Evolutionary conservation across 23 tunicate species (phyloP), one percentile per base, ranked within the genome.

Genomic region (Corella eumyota): DNA sequence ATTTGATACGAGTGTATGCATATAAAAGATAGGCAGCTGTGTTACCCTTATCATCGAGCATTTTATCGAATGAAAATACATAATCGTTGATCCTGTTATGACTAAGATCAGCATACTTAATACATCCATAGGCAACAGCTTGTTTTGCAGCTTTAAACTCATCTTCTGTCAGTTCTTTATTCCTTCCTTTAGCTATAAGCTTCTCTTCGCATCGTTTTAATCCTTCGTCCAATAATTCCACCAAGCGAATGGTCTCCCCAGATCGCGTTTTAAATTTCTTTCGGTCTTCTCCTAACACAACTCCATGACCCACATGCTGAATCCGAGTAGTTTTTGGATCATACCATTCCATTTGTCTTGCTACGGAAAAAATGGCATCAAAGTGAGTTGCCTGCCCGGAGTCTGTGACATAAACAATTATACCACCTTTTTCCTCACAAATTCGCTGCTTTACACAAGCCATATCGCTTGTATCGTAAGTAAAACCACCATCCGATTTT

Each of bases 181-280:
- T 75, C 28, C 98, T 69, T 64, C 80, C 92, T 56, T 74, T 80
- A 25, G 75, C 83, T 32, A 23, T 40, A 22, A 90, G 75, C 44
- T 80, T 81, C 25, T 90, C 90, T 25, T 45, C 53, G 38, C 83
- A 81, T 25, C 98, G 61, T 59, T 90, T 80, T 32, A 90, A 54
- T 0, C 98, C 98, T 52, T 90, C 98, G 40, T 90, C 91, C 52
- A 90, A 69, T 52, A 90, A 65, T 34, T 74, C 91, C 24, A 58
- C 84, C 6, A 90, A 55, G 22, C 98, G 77, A 3, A 90, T 79
- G 37, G 98, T 90, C 32, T 81, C 91, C 5, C 98, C 98, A 33
- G 90, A 80, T 13, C 98, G 84, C 9, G 98, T 90, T 36, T 90
- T 90, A 22, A 90, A 90, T 63, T 90, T 90, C 33, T 90, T 90